A percentile compares a stretch with the other conserved stretches of the same genome.
Conservation (phyloP, 1,140 invertebrate species). For the Pachypsylla venusta region DNA sequence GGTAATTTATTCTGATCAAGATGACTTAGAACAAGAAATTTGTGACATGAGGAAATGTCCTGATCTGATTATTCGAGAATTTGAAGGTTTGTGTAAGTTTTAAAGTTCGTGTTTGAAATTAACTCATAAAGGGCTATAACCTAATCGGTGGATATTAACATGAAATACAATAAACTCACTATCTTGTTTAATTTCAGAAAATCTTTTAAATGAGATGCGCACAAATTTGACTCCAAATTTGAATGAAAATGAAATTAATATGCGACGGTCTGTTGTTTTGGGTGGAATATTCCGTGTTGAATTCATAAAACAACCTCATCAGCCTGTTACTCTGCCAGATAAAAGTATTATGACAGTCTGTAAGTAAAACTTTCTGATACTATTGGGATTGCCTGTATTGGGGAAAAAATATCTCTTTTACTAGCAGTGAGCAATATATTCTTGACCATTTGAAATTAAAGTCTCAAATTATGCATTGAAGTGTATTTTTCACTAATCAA, state of each 20-base stretch:
- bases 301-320: conserved; percentile 46
- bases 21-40: neutral
- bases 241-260: conserved; percentile 42
- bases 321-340: conserved; percentile 33
- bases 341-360: conserved; percentile 18
- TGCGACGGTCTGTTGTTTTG: conserved; percentile 41
- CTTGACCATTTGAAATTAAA: too few relatives aligned
- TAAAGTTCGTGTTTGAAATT: neutral
- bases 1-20: neutral
- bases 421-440: too few relatives aligned
- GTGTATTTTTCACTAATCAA: too few relatives aligned
- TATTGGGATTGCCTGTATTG: too few relatives aligned
- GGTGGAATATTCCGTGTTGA: conserved; percentile 48
- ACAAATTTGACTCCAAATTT: conserved; percentile 28
- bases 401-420: too few relatives aligned
- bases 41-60: neutral
- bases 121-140: conserved; percentile 20
- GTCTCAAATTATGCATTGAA: too few relatives aligned
- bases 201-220: conserved; percentile 29
- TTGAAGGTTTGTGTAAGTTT: neutral
- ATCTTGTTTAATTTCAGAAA: conserved; percentile 27
- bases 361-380: too few relatives aligned
- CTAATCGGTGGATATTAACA: conserved; percentile 22
- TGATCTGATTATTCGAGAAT: neutral
- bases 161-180: conserved; percentile 21